Base-by-base conservation (phyloP, 2,113 vertebrate species). In the Bambusicola thoracicus region DNA sequence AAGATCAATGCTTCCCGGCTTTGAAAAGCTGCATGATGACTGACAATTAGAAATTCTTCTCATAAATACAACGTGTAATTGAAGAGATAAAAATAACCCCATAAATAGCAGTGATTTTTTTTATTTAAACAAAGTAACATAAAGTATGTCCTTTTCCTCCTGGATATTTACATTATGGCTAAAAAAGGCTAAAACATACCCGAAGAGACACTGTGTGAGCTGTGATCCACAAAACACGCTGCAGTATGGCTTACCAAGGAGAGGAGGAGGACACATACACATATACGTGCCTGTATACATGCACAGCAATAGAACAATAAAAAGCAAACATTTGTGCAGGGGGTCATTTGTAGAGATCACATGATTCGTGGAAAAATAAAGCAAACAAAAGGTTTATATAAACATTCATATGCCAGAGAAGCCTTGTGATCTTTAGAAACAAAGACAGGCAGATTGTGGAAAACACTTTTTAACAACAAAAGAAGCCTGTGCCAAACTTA, bases 41-140 rank as follows among this genome's bases (percentile, higher is more conserved):
- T 83, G 84, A 87, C 63, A 92, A 80, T 58, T 59, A 73, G 73
- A 85, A 85, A 82, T 43, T 77, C 22, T 38, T 81, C 59, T 73
- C 49, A 89, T 72, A 59, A 92, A 38, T 67, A 82, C 63, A 87
- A 63, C 8, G 17, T 66, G 68, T 73, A 92, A 87, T 18, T 67
- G 67, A 94, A 94, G n/a, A 58, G 36, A 61, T 73, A 85, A 93
- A 95, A 93, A 89, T 51, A 93, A 90, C 29, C 22, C 6, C 30
- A 36, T 29, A 29, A 79, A 40, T 25, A 81, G 24, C 43, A 46
- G 22, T 5, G 1, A 89, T 72, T 30, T 49, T 30, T 73, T 76
- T 40, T 36, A 41, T 30, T 76, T 69, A 89, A 8, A 82, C 32
- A 76, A 76, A 87, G 41, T 53, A 89, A 75, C 89, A 68, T 3